Evolutionary conservation across 2,888 invertebrate genomes (phyloP), one percentile per base, ranked within the genome.

Genomic region (Girardia tigrina): DNA sequence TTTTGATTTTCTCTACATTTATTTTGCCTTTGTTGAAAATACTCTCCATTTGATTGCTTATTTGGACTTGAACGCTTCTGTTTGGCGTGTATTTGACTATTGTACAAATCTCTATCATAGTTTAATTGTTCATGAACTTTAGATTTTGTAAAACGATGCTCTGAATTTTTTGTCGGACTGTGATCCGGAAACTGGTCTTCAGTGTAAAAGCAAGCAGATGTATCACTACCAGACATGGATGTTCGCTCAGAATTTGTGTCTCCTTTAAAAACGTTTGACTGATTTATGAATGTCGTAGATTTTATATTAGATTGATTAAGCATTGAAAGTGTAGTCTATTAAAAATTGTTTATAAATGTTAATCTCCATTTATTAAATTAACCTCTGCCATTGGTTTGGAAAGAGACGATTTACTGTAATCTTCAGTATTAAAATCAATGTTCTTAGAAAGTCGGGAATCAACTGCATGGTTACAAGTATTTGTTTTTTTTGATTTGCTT

Each of bases 1-100:
- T 56, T 56, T 20, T 56, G 2, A 56, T 56, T 56, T n/a, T 56
- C 56, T 56, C 23, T 56, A n/a, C 56, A 56, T 56, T 56, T 56
- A 20, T 4, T n/a, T 20, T 56, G 56, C 23, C 23, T 56, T 56
- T n/a, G n/a, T 6, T 6, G n/a, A n/a, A 16, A 23, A 36, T 36
- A 12, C 23, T 56, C 56, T 6, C 23, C 23, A n/a, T 16, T 8
- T 6, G 4, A n/a, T 20, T 56, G 56, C 23, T 56, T 56, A 6
- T 12, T 6, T 56, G 23, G 4, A 4, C 23, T 56, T 56, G 56
- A 4, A 56, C 23, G n/a, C n/a, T 56, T 56, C 23, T 2, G n/a
- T 20, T 56, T 56, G 4, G n/a, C n/a, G n/a, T n/a, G n/a, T n/a
- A n/a, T n/a, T n/a, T n/a, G n/a, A n/a, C n/a, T n/a, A n/a, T n/a